Conservation (phyloP, 2,888 invertebrate genomes). For the Lypha dubia region DNA sequence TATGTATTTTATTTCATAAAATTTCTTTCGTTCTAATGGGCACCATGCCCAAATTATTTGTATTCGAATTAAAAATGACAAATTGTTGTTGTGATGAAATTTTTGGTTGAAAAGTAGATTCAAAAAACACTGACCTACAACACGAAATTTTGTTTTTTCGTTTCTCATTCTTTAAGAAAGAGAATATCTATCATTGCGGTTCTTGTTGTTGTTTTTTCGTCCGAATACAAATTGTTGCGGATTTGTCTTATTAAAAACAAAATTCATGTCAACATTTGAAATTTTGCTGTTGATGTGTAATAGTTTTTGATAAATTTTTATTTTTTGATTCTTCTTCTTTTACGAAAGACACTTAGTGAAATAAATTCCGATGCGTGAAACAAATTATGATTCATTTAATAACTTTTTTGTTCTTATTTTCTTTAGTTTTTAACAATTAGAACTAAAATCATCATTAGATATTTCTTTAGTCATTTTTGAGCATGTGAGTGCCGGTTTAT, state of each 20-base stretch:
- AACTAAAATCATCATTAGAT: constrained; percentile 35
- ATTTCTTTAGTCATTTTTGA: constrained; percentile 13
- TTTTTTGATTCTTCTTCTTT: neutral
- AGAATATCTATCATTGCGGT: neutral
- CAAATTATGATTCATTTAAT: constrained; percentile 46
- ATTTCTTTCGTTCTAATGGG: constrained; percentile 46
- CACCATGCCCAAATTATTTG: constrained; percentile 58
- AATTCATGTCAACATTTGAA: constrained; percentile 45
- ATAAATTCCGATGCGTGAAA: constrained; percentile 18
- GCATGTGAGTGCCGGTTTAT: too few relatives aligned
- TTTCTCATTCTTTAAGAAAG: constrained; percentile 6
- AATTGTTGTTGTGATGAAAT: constrained; percentile 44
- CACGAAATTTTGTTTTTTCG: constrained; percentile 41
- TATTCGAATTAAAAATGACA: constrained; percentile 8
- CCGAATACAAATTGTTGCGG: constrained; percentile 35
- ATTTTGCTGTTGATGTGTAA: constrained; percentile 40
- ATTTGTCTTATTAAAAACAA: constrained; percentile 35
- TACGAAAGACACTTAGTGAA: neutral
- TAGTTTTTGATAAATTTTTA: constrained; percentile 1
- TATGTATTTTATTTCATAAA: neutral
- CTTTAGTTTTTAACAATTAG: constrained; percentile 13
- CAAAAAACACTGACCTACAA: constrained; percentile 70
- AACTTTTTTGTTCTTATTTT: neutral
- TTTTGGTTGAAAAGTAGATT: neutral
- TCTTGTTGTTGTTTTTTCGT: neutral